Base-by-base conservation (phyloP, 2,888 invertebrate species). In the Linyphia triangularis region DNA sequence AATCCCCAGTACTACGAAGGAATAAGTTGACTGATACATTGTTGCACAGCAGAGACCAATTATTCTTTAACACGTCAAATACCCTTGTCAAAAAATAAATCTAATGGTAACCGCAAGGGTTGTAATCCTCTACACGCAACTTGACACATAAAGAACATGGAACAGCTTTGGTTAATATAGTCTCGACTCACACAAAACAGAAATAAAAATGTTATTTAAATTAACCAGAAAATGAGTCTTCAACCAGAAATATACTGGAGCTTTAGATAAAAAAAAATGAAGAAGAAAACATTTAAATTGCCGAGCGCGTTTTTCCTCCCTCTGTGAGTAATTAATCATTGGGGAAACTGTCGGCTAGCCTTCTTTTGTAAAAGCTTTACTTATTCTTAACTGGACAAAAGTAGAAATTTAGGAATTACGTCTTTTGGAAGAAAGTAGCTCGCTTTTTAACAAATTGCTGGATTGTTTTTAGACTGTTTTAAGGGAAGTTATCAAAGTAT, bases 151-250 rank as follows among this genome's bases (percentile, higher is more conserved):
- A 51, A 51, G 16, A n/a, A 51, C 51, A n/a, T 16, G 51, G 51
- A 33, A 51, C 51, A 51, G n/a, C 51, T 51, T 51, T 51, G 51
- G 13, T 16, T 51, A 51, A 51, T 51, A 16, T n/a, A 51, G 51
- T 51, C 51, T 51, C 13, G 51, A 51, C 33, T 33, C 33, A 9
- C 33, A 33, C 33, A 33, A 6, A 33, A 33, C 51, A 51, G n/a
- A n/a, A n/a, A 51, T n/a, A 51, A 51, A 51, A 51, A 51, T n/a
- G 51, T 51, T 51, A 51, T 51, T 51, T 51, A 51, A 51, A 51
- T 51, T 51, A 51, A 51, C 51, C 51, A 51, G 51, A 51, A 51
- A 51, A 51, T 51, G n/a, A 51, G 51, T 51, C 51, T 51, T 51
- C 51, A 6, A 51, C 51, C 16, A 51, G 16, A 51, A n/a, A 51